Percentiles rank a stretch among this genome's conserved stretches.
Evolutionary conservation across 2,113 vertebrate genomes (phyloP).

Genomic region (Mesembrinibis cayennensis): DNA sequence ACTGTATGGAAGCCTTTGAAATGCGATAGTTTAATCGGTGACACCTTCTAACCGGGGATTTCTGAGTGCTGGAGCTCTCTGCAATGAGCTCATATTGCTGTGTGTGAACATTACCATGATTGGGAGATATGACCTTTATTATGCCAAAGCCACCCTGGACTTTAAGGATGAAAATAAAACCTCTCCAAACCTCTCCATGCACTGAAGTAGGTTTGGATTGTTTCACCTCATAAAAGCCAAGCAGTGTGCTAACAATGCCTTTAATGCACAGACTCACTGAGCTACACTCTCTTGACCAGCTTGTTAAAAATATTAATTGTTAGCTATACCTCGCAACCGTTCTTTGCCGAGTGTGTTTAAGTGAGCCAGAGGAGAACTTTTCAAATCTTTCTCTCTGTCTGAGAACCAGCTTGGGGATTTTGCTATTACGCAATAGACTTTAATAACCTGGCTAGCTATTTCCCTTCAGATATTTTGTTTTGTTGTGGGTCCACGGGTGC

Average conservation of each 20-base stretch:
- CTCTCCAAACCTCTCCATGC: slow-evolving; percentile 69
- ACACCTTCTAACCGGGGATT: slow-evolving; percentile 79
- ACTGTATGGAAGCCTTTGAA: slow-evolving; percentile 84
- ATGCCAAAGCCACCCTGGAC: slow-evolving; percentile 79
- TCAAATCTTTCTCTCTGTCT: neutral
- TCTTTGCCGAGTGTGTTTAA: neutral
- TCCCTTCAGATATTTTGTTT: neutral
- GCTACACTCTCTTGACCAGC: slow-evolving; percentile 40
- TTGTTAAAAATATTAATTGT: slow-evolving; percentile 63
- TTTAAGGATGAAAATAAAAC: slow-evolving; percentile 76
- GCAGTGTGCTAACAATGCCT: slow-evolving; percentile 60
- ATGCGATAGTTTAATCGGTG: slow-evolving; percentile 84
- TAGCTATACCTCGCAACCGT: neutral
- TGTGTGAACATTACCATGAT: slow-evolving; percentile 77
- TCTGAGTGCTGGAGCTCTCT: slow-evolving; percentile 76
- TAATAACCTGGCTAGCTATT: neutral
- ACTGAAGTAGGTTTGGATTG: slow-evolving; percentile 72
- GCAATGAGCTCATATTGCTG: slow-evolving; percentile 80
- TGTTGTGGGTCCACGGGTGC: neutral
- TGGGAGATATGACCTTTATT: slow-evolving; percentile 81
- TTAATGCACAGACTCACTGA: slow-evolving; percentile 42
- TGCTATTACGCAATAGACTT: neutral
- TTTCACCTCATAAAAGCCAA: slow-evolving; percentile 77
- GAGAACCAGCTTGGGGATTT: neutral
- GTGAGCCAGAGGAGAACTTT: neutral